Evolutionary conservation across 2,888 invertebrate genomes (phyloP).

Genomic region (Harpalus rubripes): DNA sequence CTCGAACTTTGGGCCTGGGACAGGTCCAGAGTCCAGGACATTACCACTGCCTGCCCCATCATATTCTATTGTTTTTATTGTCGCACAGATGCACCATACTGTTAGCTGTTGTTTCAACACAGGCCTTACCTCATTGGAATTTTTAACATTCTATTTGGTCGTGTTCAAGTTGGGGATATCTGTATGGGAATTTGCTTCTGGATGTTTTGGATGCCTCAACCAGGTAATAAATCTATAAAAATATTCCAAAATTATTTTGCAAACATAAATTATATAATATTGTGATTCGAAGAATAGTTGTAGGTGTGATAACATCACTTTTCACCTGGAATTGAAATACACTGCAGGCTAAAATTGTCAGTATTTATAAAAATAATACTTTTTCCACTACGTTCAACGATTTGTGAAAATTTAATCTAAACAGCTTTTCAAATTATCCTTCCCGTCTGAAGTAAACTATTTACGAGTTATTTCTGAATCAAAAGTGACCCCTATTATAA

Average conservation of each 20-base stretch:
- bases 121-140: constrained; percentile 17
- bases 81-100: constrained; percentile 59
- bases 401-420: too few relatives aligned
- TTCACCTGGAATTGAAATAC: too few relatives aligned
- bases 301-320: too few relatives aligned
- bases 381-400: too few relatives aligned
- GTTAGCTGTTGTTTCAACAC: constrained; percentile 42
- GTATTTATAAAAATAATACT: too few relatives aligned
- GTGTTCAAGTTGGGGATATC: constrained; percentile 8
- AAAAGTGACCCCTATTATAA: too few relatives aligned
- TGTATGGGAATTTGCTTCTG: constrained; percentile 48
- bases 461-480: too few relatives aligned
- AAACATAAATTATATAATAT: not conserved
- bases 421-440: too few relatives aligned
- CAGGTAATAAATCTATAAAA: not conserved
- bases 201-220: constrained; percentile 4
- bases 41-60: constrained; percentile 52
- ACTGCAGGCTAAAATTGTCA: too few relatives aligned
- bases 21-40: constrained; percentile 20
- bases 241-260: not conserved
- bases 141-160: constrained; percentile 31
- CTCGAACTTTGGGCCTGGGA: constrained; percentile 1
- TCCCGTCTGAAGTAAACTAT: too few relatives aligned
- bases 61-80: constrained; percentile 66
- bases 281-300: too few relatives aligned